A percentile compares a stretch with the other conserved stretches of the same genome.
Evolutionary conservation across 2,797 vertebrate genomes (phyloP).

Genomic region (Aulostomus chinensis): DNA sequence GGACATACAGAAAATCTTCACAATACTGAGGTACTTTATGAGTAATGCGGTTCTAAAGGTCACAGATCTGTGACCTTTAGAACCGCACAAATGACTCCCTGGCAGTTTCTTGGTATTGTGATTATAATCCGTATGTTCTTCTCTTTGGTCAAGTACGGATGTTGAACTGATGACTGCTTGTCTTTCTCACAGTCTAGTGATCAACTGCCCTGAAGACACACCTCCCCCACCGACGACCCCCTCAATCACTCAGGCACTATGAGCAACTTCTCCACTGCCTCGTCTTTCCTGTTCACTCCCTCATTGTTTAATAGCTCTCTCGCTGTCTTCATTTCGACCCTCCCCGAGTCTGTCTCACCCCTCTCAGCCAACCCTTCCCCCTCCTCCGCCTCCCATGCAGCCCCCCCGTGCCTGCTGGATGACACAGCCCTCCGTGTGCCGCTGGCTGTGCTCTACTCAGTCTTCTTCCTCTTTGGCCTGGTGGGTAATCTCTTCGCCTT

Average conservation of each 20-base stretch:
- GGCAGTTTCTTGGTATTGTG: no score
- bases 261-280: neutral
- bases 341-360: neutral
- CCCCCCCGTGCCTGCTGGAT: constrained; percentile 63
- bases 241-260: constrained; percentile 18
- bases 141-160: neutral
- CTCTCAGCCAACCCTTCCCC: neutral
- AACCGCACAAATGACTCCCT: constrained; percentile 21
- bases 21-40: neutral
- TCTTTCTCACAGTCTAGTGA: constrained; percentile 20
- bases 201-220: neutral
- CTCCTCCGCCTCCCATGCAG: neutral
- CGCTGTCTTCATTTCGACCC: neutral
- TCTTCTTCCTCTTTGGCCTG: constrained; percentile 88
- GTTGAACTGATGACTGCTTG: neutral
- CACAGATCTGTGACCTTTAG: constrained; percentile 31
- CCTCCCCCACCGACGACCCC: no score
- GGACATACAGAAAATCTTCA: constrained; percentile 2
- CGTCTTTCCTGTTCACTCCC: neutral
- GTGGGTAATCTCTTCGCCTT: constrained; percentile 88
- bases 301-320: neutral
- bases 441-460: constrained; percentile 79
- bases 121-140: no score
- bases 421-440: constrained; percentile 72
- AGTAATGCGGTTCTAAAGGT: constrained; percentile 30